A percentile compares a stretch with the other conserved stretches of the same genome.
These are phyloP conservation scores for Onychomys leucogaster DNA, from an alignment of 2,797 vertebrate species.

Conservation along the genomic window DNA sequence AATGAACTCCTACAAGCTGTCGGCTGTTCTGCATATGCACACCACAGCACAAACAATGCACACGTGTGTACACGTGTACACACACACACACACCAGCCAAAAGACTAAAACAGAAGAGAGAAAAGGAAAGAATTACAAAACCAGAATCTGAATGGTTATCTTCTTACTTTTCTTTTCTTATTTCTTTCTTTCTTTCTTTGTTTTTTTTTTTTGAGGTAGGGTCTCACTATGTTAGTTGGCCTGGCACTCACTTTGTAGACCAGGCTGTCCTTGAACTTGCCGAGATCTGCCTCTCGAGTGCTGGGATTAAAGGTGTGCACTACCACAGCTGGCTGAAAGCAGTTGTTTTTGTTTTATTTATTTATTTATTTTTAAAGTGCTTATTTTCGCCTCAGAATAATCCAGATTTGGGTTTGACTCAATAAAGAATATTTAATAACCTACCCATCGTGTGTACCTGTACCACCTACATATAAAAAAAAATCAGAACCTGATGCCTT, in stretches of 20 bases:
- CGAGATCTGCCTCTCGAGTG: neutral
- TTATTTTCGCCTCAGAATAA: neutral
- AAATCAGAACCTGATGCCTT: neutral
- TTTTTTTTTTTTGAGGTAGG: neutral
- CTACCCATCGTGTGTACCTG: neutral
- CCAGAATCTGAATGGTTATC: neutral
- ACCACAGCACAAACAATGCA: neutral
- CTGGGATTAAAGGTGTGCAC: neutral
- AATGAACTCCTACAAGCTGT: neutral
- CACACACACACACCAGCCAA: neutral
- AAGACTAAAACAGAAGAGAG: neutral
- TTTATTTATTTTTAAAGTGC: neutral
- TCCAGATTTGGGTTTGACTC: neutral
- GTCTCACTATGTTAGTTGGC: neutral
- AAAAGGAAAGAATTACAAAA: neutral
- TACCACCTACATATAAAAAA: neutral
- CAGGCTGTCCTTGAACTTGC: neutral
- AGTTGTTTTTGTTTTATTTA: neutral
- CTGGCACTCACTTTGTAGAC: neutral
- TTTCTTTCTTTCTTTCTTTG: neutral
- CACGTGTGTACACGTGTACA: neutral
- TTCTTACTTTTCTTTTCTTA: neutral
- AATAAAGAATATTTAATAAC: conserved; percentile 27
- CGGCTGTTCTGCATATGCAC: neutral
- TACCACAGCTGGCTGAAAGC: neutral